phyloP scores from a whole-genome alignment of 2,888 invertebrate species.

The Trissolcus japonicus region DNA sequence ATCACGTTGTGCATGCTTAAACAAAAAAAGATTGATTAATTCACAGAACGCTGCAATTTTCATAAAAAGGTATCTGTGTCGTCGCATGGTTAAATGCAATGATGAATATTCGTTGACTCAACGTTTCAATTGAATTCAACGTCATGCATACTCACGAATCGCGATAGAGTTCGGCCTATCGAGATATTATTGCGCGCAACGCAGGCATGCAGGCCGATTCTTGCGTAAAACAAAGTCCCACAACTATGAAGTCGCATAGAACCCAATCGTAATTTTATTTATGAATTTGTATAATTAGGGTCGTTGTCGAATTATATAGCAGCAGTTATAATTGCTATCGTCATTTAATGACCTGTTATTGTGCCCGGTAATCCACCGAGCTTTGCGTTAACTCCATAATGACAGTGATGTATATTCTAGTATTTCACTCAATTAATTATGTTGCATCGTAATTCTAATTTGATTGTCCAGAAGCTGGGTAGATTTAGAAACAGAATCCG shows the following conservation, averaged over 20 bases:
- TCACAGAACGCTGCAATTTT: constrained; percentile 38
- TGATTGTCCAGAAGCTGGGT: constrained; percentile 60
- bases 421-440: constrained; percentile 73
- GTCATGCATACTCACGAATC: constrained; percentile 24
- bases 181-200: constrained; percentile 17
- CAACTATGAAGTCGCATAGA: constrained; percentile 7
- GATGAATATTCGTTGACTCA: background rate
- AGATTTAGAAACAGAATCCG: constrained; percentile 56
- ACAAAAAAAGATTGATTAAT: background rate
- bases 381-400: constrained; percentile 68
- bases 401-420: constrained; percentile 66
- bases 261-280: constrained; percentile 24
- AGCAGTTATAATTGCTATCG: constrained; percentile 55
- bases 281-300: constrained; percentile 55
- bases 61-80: constrained; percentile 38
- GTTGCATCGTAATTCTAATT: constrained; percentile 68
- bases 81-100: constrained; percentile 27
- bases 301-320: constrained; percentile 56
- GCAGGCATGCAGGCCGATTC: constrained; percentile 1
- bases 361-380: constrained; percentile 65
- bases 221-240: constrained; percentile 22
- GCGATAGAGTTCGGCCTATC: constrained; percentile 49
- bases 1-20: background rate
- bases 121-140: no score
- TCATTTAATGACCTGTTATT: constrained; percentile 60